Evolutionary conservation across 2,888 invertebrate genomes (phyloP).

Genomic region (Adineta ricciae): DNA sequence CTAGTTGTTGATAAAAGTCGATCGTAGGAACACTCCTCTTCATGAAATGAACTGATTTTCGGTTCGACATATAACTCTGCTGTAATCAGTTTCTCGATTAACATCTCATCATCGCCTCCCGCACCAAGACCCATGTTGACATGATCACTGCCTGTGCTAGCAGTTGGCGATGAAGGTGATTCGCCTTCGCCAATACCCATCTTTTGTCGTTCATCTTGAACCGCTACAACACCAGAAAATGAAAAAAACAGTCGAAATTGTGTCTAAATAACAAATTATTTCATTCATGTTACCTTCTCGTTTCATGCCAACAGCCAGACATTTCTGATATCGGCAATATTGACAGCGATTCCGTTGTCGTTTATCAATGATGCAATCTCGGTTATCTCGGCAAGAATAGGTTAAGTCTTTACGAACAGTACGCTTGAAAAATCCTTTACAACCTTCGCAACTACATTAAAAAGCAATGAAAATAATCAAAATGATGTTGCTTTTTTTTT

Average conservation of each 20-base stretch:
- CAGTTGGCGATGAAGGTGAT: constrained; percentile 42
- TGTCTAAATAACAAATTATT: not conserved
- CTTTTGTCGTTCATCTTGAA: constrained; percentile 82
- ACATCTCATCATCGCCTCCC: constrained; percentile 65
- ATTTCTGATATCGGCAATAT: constrained; percentile 95
- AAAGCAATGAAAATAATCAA: constrained; percentile 35
- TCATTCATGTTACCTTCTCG: constrained; percentile 70
- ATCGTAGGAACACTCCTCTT: constrained; percentile 50
- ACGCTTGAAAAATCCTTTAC: constrained; percentile 95
- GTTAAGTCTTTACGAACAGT: constrained; percentile 91
- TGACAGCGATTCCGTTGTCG: constrained; percentile 90
- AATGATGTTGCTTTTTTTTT: not conserved
- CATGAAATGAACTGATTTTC: constrained; percentile 42
- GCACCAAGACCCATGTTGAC: not conserved
- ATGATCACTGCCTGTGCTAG: not conserved
- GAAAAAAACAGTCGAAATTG: not conserved
- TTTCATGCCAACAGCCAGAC: constrained; percentile 90
- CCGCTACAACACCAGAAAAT: constrained; percentile 39
- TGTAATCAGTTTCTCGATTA: constrained; percentile 80
- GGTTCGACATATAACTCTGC: constrained; percentile 69
- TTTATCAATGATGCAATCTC: constrained; percentile 89
- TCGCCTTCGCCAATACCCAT: constrained; percentile 63
- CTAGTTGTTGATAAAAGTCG: constrained; percentile 73
- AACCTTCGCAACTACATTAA: constrained; percentile 83
- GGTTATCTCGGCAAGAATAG: constrained; percentile 88